Conservation (phyloP, 2,888 invertebrate genomes). For the Clanis bilineata region DNA sequence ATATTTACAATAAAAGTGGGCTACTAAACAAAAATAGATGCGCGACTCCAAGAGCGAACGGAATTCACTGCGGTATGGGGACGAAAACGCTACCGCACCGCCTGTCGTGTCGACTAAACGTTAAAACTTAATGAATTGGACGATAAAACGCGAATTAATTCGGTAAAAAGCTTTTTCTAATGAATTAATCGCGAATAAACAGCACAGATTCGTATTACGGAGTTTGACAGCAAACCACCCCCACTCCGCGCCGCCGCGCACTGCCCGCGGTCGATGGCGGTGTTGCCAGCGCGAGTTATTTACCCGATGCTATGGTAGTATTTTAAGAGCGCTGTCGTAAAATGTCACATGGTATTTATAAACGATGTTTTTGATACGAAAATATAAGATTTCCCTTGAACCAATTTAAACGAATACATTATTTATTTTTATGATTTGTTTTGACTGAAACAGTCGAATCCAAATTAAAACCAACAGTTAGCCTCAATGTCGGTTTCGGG, state of each 20-base stretch:
- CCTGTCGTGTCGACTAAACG: conserved; percentile 23
- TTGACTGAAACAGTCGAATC: too few relatives aligned
- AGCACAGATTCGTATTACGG: conserved; percentile 45
- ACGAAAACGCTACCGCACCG: conserved; percentile 18
- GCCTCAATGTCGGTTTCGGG: too few relatives aligned
- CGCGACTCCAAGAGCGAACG: conserved; percentile 38
- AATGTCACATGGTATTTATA: neutral
- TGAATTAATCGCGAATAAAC: conserved; percentile 58
- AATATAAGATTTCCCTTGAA: neutral
- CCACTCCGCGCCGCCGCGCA: conserved; percentile 45
- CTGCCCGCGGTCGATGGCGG: conserved; percentile 66
- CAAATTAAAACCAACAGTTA: too few relatives aligned
- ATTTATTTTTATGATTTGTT: neutral
- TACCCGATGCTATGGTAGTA: conserved; percentile 4
- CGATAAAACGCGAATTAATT: conserved; percentile 52
- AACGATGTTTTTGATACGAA: neutral
- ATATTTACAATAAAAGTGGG: conserved; percentile 73
- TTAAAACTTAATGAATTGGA: conserved; percentile 39
- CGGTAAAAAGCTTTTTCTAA: conserved; percentile 59
- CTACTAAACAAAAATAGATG: conserved; percentile 74
- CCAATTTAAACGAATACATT: neutral
- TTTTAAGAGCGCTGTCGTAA: neutral
- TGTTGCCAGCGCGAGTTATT: conserved; percentile 44
- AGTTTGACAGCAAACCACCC: conserved; percentile 67
- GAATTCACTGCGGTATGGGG: conserved; percentile 13